Base-by-base conservation (phyloP, 1,140 invertebrate genomes). In the Orius laevigatus region DNA sequence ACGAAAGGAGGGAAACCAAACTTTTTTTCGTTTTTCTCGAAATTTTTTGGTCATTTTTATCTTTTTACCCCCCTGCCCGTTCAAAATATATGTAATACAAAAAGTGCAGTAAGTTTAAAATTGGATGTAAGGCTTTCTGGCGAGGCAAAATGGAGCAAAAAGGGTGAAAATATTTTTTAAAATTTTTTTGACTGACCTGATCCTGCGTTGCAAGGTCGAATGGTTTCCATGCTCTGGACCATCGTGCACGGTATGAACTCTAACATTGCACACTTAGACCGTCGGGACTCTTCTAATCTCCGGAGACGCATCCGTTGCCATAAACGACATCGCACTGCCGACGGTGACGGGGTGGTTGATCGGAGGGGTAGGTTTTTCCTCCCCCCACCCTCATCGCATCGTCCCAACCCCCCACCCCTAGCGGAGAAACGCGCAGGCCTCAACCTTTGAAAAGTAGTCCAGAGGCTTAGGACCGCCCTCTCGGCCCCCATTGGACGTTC, bases 221-320 rank as follows among this genome's bases (percentile, higher is more conserved):
- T 47, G 11, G 48, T 35, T 31, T 50, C 52, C 38, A 54, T 43
- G 48, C 47, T 50, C 18, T 51, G 53, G 14, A 55, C 53, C 53
- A 55, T 55, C 34, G 43, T 52, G 49, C 50, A 52, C 3, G 50
- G 44, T 9, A 55, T 42, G 20, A 55, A 55, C 43, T 55, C 53
- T 40, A 55, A 40, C 53, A 55, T 55, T 9, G 18, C 53, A 43
- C 43, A 45, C 25, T 25, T 25, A 25, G 8, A 25, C 3, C 25
- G 25, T 4, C 25, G 25, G 25, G 3, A 25, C 25, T 25, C 25
- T 25, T 25, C 25, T 3, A 4, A 25, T 25, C 25, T 25, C 25
- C 25, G 25, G 25, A 25, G 25, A 31, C 32, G 43, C 43, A 31
- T 45, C n/a, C 20, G 43, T 45, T 33, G 32, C 43, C 20, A 19